Evolutionary conservation across 2,888 invertebrate species (phyloP), one percentile per base, ranked within the genome.

Genomic region (Drosophila algonquin): DNA sequence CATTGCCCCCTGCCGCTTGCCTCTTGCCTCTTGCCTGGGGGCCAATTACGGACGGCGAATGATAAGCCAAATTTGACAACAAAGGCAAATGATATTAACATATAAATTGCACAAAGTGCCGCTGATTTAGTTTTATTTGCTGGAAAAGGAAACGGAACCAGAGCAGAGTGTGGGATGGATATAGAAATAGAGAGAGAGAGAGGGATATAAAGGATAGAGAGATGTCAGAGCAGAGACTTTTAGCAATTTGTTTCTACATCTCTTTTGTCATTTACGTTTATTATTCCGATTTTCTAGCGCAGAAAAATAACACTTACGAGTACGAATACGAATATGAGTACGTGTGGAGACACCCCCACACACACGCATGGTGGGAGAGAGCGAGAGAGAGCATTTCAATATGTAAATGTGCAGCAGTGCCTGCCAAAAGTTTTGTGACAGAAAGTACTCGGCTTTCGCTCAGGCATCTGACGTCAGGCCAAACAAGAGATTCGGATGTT

Each of bases 271-370:
- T 87, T 87, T 87, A 86, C 80, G 83, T 88, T 89, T 89, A 89
- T 89, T 88, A 87, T 89, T 76, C 80, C 79, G 81, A 87, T 84
- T 89, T 87, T 89, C 84, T 84, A 89, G 85, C 88, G 89, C 89
- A 89, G 88, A 89, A 89, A 89, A 89, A 88, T 89, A 89, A 84
- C 89, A 81, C 89, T 89, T 88, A 89, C 80, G 74, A 70, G 73
- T 63, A 35, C 63, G 63, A 63, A 12, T 88, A 89, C 80, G 73
- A 70, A 72, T 63, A 35, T 61, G 63, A 62, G 35, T 35, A 12
- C 5, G 35, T 5, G 35, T 35, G 12, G 4, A 4, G 12, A 73
- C 60, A 63, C 47, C 57, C 63, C 68, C 46, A 65, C 24, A 32
- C 40, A 32, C 44, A 48, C 24, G n/a, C 8, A 30, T 30, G 30